These are phyloP conservation scores for Acleris laterana DNA, from an alignment of 2,888 invertebrate genomes.

Conservation along the genomic window DNA sequence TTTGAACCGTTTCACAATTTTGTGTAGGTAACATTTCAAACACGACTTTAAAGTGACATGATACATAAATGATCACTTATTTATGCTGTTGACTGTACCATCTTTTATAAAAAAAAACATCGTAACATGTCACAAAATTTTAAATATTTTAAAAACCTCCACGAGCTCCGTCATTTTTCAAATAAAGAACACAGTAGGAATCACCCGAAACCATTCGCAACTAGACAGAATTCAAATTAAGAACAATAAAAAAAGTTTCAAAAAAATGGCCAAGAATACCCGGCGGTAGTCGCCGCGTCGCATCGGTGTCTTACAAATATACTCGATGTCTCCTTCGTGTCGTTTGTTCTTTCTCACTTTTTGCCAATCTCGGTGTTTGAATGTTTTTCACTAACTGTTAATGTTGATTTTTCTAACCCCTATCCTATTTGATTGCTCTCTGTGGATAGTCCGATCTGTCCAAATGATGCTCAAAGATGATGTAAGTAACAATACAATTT, in stretches of 20 bases:
- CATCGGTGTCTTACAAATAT: constrained; percentile 79
- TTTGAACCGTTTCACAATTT: too few species aligned
- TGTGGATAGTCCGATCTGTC: constrained; percentile 37
- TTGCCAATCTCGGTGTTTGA: constrained; percentile 82
- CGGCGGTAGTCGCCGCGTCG: constrained; percentile 76
- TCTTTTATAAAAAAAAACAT: neutral
- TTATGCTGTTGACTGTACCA: too few species aligned
- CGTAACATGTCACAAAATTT: neutral
- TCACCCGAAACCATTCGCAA: constrained; percentile 21
- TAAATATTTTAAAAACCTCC: neutral
- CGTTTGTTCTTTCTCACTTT: constrained; percentile 77
- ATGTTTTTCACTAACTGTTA: constrained; percentile 85
- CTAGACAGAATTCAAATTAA: constrained; percentile 34
- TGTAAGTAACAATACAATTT: neutral
- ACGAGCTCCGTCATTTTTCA: neutral
- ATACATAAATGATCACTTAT: too few species aligned
- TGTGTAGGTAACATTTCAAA: too few species aligned
- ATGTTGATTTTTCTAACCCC: constrained; percentile 76
- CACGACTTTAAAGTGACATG: too few species aligned
- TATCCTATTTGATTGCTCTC: constrained; percentile 57
- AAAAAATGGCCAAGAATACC: constrained; percentile 73
- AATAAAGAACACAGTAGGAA: neutral
- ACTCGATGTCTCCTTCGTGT: constrained; percentile 76
- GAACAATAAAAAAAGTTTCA: constrained; percentile 38
- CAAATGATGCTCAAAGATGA: neutral